Conservation (phyloP, 2,797 vertebrate species). For the Cirrhinus mrigala region DNA sequence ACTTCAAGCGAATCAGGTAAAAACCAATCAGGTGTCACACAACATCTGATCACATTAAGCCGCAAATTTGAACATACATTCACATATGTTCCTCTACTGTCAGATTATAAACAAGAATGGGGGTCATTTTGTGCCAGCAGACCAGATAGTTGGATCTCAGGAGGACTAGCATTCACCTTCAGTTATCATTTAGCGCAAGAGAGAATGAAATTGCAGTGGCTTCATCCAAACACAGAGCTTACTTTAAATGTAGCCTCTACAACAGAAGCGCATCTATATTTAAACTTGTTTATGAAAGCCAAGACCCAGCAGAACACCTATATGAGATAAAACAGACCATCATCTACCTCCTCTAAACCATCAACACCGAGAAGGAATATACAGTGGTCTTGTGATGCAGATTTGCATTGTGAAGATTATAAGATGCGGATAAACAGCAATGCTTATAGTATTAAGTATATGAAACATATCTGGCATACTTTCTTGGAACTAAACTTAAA, state of each 20-base stretch:
- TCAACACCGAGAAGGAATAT: background rate
- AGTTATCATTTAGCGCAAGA: slow-evolving; percentile 7
- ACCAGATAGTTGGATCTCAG: background rate
- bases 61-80: background rate
- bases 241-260: background rate
- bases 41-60: too few relatives aligned
- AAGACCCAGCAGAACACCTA: background rate
- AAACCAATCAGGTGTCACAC: too few relatives aligned
- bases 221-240: slow-evolving; percentile 9
- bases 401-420: background rate
- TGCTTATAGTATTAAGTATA: background rate
- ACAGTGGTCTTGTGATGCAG: background rate
- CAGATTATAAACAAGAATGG: background rate
- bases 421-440: background rate
- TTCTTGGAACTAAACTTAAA: background rate
- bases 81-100: background rate
- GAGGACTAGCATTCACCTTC: background rate
- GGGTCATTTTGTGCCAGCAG: background rate
- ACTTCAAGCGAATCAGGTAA: too few relatives aligned
- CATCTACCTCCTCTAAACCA: background rate
- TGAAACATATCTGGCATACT: background rate
- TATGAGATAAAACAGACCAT: slow-evolving; percentile 20
- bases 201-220: background rate
- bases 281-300: slow-evolving; percentile 27
- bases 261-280: slow-evolving; percentile 15